Base-by-base conservation (phyloP, 2,888 invertebrate genomes). In the Hypsopygia costalis region DNA sequence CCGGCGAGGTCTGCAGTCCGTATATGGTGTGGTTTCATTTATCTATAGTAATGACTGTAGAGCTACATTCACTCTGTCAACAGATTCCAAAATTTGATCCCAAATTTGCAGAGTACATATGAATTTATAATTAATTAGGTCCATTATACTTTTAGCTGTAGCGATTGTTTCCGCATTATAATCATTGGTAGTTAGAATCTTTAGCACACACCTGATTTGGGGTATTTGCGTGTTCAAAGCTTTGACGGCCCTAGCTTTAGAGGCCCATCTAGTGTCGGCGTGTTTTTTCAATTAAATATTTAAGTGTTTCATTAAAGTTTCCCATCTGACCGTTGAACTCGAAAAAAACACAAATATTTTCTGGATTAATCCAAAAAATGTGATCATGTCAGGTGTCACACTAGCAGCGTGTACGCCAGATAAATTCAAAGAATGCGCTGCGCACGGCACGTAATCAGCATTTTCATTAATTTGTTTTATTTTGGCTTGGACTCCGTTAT, bases 131-230 rank as follows among this genome's bases (percentile, higher is more conserved):
- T n/a, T n/a, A n/a, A n/a, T n/a, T n/a, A n/a, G n/a, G n/a, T n/a
- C n/a, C n/a, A n/a, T n/a, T n/a, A n/a, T n/a, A n/a, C n/a, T n/a
- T n/a, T n/a, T n/a, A n/a, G n/a, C n/a, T n/a, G n/a, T n/a, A n/a
- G n/a, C n/a, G n/a, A n/a, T n/a, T n/a, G n/a, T n/a, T n/a, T n/a
- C n/a, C n/a, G n/a, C n/a, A n/a, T n/a, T n/a, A n/a, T n/a, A n/a
- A n/a, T n/a, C n/a, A n/a, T n/a, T n/a, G n/a, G n/a, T n/a, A n/a
- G n/a, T n/a, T n/a, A n/a, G n/a, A n/a, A 39, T 39, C 34, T 44
- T 44, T 44, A 44, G 44, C 21, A 44, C 40, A 20, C 44, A 44
- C 44, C 44, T 40, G 44, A 44, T 44, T 44, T 44, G 44, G 34
- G 44, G 44, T 20, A 44, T 11, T 44, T 44, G 40, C 40, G 29